Percentiles rank a stretch among this genome's conserved stretches.
phyloP scores from a whole-genome alignment of 2,113 vertebrate species.

The Syngnathus scovelli region DNA sequence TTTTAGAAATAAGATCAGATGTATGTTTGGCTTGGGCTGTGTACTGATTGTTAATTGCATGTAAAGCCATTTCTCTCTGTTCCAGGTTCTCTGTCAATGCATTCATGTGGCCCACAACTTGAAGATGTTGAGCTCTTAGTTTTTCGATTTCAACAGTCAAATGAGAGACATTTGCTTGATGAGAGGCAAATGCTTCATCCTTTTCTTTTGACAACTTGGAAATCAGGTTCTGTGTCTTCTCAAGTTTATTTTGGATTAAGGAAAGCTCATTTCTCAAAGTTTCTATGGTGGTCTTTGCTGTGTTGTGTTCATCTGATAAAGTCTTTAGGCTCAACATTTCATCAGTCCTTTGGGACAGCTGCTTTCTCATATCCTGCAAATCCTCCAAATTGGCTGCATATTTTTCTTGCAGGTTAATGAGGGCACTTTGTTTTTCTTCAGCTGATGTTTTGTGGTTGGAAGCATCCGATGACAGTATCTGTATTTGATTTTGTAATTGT shows the following conservation, averaged over 20 bases:
- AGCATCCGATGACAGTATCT: slow-evolving; percentile 34
- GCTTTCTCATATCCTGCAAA: slow-evolving; percentile 43
- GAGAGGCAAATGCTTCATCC: slow-evolving; percentile 50
- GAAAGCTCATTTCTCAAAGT: slow-evolving; percentile 61
- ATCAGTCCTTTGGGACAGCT: slow-evolving; percentile 59
- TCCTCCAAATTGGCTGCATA: slow-evolving; percentile 59
- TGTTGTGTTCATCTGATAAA: slow-evolving; percentile 51
- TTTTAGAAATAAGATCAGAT: slow-evolving; percentile 59
- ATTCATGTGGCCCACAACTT: slow-evolving; percentile 67
- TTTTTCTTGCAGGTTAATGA: slow-evolving; percentile 74
- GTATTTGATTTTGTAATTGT: slow-evolving; percentile 55
- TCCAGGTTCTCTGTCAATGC: slow-evolving; percentile 64
- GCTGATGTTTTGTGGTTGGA: slow-evolving; percentile 31
- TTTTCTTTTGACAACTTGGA: slow-evolving; percentile 67
- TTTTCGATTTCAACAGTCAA: slow-evolving; percentile 69
- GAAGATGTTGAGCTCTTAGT: slow-evolving; percentile 70
- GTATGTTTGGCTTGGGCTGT: slow-evolving; percentile 68
- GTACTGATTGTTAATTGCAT: slow-evolving; percentile 70
- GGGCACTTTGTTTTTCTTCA: slow-evolving; percentile 65
- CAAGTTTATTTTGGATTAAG: slow-evolving; percentile 53
- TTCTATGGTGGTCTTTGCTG: slow-evolving; percentile 37
- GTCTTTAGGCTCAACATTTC: slow-evolving; percentile 58
- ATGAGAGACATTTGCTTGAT: slow-evolving; percentile 55
- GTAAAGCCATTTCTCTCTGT: slow-evolving; percentile 72
- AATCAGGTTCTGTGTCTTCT: slow-evolving; percentile 42